phyloP scores from a whole-genome alignment of 2,113 vertebrate genomes.

The Heterochromis multidens region DNA sequence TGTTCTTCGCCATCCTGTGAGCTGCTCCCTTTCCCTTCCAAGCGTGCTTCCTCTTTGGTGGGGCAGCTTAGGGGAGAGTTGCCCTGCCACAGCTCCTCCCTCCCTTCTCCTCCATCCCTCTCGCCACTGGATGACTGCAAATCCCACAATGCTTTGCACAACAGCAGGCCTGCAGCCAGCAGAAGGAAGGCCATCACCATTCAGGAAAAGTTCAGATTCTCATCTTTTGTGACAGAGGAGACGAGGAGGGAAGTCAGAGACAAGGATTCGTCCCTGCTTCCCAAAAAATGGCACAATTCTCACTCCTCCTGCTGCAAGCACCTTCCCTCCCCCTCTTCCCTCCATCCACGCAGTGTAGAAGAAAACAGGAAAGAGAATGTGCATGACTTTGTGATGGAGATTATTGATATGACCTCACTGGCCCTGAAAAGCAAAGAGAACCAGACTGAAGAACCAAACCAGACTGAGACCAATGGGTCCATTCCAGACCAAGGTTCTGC shows the following conservation, averaged over 20 bases:
- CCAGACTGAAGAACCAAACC: slow-evolving; percentile 74
- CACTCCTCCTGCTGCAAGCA: slow-evolving; percentile 75
- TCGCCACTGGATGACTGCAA: slow-evolving; percentile 55
- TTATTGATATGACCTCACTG: slow-evolving; percentile 91
- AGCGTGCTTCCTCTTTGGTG: slow-evolving; percentile 60
- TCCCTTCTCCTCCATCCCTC: slow-evolving; percentile 47
- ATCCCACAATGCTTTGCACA: slow-evolving; percentile 5
- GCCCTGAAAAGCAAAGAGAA: slow-evolving; percentile 87
- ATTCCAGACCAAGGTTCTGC: slow-evolving; percentile 53
- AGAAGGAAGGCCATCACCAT: slow-evolving; percentile 61
- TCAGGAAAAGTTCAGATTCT: slow-evolving; percentile 67
- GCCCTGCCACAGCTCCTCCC: slow-evolving; percentile 68
- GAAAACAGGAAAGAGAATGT: slow-evolving; percentile 80
- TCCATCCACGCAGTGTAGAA: background rate
- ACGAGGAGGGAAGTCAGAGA: slow-evolving; percentile 44
- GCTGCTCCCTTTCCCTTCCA: slow-evolving; percentile 31
- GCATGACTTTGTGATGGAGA: slow-evolving; percentile 92
- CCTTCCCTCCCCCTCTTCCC: slow-evolving; percentile 40
- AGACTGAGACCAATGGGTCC: background rate
- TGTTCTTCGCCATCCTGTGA: slow-evolving; percentile 35
- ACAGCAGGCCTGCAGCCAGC: background rate
- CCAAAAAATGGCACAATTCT: slow-evolving; percentile 11
- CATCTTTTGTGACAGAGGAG: slow-evolving; percentile 69
- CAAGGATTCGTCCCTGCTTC: slow-evolving; percentile 4
- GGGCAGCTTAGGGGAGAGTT: slow-evolving; percentile 76